A percentile compares a stretch with the other conserved stretches of the same genome.
Conservation (phyloP, 2,797 vertebrate genomes). For the Ptychobarbus kaznakovi region DNA sequence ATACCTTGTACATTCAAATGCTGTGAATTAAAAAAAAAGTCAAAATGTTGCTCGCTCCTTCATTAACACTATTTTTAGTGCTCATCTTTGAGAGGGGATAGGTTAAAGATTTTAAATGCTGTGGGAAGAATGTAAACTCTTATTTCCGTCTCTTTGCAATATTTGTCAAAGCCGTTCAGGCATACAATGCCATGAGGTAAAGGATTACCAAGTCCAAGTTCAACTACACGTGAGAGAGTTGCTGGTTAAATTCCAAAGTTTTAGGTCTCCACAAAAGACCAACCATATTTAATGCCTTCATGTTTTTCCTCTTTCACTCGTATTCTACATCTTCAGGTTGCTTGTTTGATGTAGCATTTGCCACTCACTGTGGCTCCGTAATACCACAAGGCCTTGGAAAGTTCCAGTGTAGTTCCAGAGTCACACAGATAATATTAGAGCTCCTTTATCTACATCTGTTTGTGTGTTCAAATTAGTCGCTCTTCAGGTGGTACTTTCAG, state of each 20-base stretch:
- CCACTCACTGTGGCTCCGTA: background rate
- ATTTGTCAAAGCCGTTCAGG: background rate
- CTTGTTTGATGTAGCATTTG: background rate
- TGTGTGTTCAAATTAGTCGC: conserved; percentile 83
- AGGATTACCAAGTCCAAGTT: background rate
- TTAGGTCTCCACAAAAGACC: background rate
- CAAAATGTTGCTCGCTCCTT: background rate
- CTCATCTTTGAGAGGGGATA: conserved; percentile 1
- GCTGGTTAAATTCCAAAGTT: conserved; percentile 2
- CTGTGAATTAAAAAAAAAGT: background rate
- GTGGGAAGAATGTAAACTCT: conserved; percentile 10
- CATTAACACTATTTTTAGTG: background rate
- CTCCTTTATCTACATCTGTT: background rate
- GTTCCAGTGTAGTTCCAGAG: background rate
- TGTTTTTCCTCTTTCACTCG: background rate
- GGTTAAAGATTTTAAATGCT: background rate
- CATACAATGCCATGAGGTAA: conserved; percentile 23
- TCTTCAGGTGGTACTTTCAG: conserved; percentile 95
- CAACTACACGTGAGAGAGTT: background rate
- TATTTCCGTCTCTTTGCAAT: background rate
- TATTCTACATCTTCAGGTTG: background rate
- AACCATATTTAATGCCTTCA: background rate
- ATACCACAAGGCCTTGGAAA: background rate
- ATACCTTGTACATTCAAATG: conserved; percentile 26
- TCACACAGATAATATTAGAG: background rate